Evolutionary conservation across 2,888 invertebrate genomes (phyloP), one percentile per base, ranked within the genome.

Genomic region (Drosophila cognata): DNA sequence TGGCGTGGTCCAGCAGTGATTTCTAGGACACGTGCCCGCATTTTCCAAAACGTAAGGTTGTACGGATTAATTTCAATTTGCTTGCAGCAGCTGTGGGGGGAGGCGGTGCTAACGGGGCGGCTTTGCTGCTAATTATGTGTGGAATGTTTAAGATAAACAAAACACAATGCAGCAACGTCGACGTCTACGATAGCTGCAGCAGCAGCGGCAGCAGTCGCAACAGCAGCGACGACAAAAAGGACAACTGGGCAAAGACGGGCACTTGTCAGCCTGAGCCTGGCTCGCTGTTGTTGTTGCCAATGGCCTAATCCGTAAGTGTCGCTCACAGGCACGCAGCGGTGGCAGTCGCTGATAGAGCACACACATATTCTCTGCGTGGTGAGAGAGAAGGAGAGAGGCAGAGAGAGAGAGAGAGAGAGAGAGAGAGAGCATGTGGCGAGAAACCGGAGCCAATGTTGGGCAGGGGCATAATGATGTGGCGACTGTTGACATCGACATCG

Each of bases 41-140:
- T 81, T 91, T 88, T 74, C 33, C 41, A 29, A 76, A 77, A 78
- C 86, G 83, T 90, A 91, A 89, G 90, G 90, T 88, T 91, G 88
- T 80, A 77, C 80, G 88, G 92, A 92, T 92, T 91, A 91, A 84
- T 88, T 89, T 91, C 90, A 92, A 92, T 92, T 91, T 91, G 82
- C 88, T 69, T 67, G 82, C 66, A 67, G 52, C 69, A 71, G 60
- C n/a, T 60, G 53, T 31, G 25, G 60, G 57, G 55, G 35, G 64
- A 64, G 66, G 66, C 48, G 62, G 52, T 65, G 64, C 48, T 50
- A 68, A 52, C 50, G 68, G 75, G 59, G 64, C 69, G 80, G 89
- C 78, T 88, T 82, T 80, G 78, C 58, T 82, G 83, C 89, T 88
- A 88, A 88, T 88, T 88, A 89, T 83, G 86, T 89, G 88, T 83